Evolutionary conservation across 2,113 vertebrate genomes (phyloP), one percentile per base, ranked within the genome.

Genomic region (Plotosus lineatus): DNA sequence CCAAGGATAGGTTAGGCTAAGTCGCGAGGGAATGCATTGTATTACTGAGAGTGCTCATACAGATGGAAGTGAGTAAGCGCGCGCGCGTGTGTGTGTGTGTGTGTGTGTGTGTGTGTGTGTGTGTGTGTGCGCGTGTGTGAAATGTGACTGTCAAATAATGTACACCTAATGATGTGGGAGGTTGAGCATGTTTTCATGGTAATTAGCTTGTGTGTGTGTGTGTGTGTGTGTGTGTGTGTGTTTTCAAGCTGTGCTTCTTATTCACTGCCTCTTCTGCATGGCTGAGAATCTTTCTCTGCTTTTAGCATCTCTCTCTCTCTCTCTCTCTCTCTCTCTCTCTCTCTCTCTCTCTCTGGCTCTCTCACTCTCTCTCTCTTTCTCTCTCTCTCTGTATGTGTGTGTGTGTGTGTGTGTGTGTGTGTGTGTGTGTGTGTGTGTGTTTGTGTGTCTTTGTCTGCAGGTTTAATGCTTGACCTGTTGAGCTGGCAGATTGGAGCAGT

Each of bases 391-490:
- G n/a, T n/a, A n/a, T n/a, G n/a, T n/a, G n/a, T n/a, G n/a, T n/a
- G n/a, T n/a, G n/a, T 26, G 51, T 51, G 46, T 73, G 44, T 51
- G 19, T 75, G 19, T 53, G 28, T 74, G 46, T 33, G 28, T 73
- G 71, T 51, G 69, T 74, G 31, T 74, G 31, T 40, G 42, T 63
- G 56, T 77, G 75, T 46, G 21, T n/a, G 23, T 71, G n/a, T 74
- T 26, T 53, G 26, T 55, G 38, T 79, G 50, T 69, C 36, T 79
- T 36, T 69, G 2, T 46, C n/a, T 8, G 53, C 40, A 44, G 38
- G 78, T 79, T 21, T 72, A 60, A 78, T 78, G 76, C 76, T 66
- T 61, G 76, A 78, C 76, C 76, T 78, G 76, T 78, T 65, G 76
- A 51, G 60, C 76, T 51, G 31, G 60, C 58, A 78, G 76, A 78